Evolutionary conservation across 2,113 vertebrate genomes (phyloP), one percentile per base, ranked within the genome.

Genomic region (Apodemus speciosus): DNA sequence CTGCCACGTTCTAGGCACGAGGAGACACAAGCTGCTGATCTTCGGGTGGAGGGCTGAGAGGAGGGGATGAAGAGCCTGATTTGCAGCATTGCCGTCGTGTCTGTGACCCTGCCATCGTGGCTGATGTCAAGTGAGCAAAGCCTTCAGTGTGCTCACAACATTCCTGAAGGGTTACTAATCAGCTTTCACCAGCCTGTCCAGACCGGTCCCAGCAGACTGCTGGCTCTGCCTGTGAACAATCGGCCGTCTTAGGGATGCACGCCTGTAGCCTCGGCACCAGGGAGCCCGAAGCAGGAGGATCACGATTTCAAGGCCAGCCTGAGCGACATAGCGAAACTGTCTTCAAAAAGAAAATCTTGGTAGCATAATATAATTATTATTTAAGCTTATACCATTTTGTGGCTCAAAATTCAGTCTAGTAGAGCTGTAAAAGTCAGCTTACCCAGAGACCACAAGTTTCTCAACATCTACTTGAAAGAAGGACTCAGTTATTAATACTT

Each of bases 401-500:
- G 81, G 25, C 77, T 93, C 69, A 95, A 90, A 94, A 77, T 68
- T 95, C 75, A 92, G 43, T 20, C 75, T 69, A 69, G 56, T 20
- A 16, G n/a, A 91, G 66, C 43, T 85, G 71, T 27, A 88, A 95
- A 94, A 7, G 40, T 43, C 76, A 89, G 56, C 16, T 94, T 53
- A 84, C 46, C 79, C 62, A 51, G 25, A 86, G 18, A 79, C 38
- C n/a, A 64, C 77, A 73, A 89, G 69, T 84, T 93, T 84, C 58
- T 91, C 90, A 64, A 80, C 27, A 84, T 25, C 43, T 77, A 40
- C 64, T 91, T 73, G 86, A 60, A 21, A 43, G 25, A 85, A 95
- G 91, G 90, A 35, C 46, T 94, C 51, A 76, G 60, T 25, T 88
- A 27, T 91, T 91, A 71, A 73, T 32, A 58, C 72, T 94, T 93